Evolutionary conservation across 2,113 vertebrate genomes (phyloP).

Genomic region (Eulacestoma nigropectus): DNA sequence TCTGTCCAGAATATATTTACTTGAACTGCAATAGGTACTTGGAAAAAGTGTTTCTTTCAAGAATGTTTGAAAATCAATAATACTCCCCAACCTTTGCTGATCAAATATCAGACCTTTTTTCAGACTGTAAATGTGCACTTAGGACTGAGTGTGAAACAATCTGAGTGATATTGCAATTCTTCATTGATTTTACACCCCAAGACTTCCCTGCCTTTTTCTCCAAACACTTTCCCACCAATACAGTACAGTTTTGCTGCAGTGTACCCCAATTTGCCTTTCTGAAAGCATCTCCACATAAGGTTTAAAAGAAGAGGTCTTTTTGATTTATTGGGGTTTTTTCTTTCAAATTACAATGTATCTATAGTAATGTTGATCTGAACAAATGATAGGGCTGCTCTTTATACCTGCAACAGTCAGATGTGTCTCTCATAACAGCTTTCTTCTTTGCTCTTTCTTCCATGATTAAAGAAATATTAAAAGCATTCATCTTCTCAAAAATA

Average conservation of each 20-base stretch:
- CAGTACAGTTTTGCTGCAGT: background rate
- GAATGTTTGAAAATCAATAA: slow-evolving; percentile 18
- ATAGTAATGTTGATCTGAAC: background rate
- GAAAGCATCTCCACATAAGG: background rate
- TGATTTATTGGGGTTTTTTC: background rate
- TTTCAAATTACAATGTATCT: background rate
- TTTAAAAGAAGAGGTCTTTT: background rate
- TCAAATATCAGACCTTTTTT: background rate
- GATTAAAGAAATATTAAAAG: background rate
- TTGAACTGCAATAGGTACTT: background rate
- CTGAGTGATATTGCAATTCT: background rate
- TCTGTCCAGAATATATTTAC: background rate
- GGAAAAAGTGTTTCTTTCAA: background rate
- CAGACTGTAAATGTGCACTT: background rate
- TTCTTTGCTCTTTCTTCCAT: background rate
- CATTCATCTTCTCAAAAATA: background rate
- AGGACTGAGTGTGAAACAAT: background rate
- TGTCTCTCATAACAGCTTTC: background rate
- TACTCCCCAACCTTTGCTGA: background rate
- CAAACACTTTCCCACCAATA: background rate
- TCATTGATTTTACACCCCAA: background rate
- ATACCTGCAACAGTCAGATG: background rate
- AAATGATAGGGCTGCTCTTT: background rate
- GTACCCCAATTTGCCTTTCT: background rate
- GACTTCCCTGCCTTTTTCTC: background rate